Base-by-base conservation (phyloP, 2,113 vertebrate species). In the Sorex araneus region DNA sequence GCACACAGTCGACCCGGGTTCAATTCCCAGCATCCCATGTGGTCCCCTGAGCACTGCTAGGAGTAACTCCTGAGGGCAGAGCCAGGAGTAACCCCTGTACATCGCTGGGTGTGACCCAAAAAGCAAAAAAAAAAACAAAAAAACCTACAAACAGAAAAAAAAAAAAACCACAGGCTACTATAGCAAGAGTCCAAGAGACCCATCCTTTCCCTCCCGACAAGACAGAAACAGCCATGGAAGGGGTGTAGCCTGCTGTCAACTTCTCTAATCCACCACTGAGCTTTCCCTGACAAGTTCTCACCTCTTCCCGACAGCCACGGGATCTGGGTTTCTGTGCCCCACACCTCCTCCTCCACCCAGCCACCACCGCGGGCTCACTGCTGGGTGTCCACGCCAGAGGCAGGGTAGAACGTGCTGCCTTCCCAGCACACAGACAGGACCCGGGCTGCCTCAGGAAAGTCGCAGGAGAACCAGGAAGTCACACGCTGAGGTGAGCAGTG, bases 231-330 rank as follows among this genome's bases (percentile, higher is more conserved):
- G 23, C 27, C 11, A 43, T 18, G 54, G 67, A 34, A 45, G 34
- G 28, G 3, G 4, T 64, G 3, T 10, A n/a, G 25, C 19, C 27
- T 79, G 73, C 87, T 47, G 40, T 60, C 47, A 60, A 23, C 19
- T n/a, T 79, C 60, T 75, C 16, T 84, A 73, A 47, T 60, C n/a
- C 2, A 74, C 45, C 69, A 64, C 64, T 66, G 64, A 66, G 70
- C 10, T 57, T 79, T 84, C 34, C 76, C 30, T 84, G 43, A 91
- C 27, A 94, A 76, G 69, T 3, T 66, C 60, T 45, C 13, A 87
- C 50, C 80, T 54, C 2, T 82, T 27, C n/a, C 60, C 30, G 57
- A 87, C n/a, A n/a, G 76, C 28, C 66, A 90, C 76, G 75, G 21
- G 36, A 47, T 25, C 28, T 63, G 71, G n/a, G 23, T 63, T 78